Evolutionary conservation across 2,888 invertebrate genomes (phyloP).

Genomic region (Cerastis rubricosa): DNA sequence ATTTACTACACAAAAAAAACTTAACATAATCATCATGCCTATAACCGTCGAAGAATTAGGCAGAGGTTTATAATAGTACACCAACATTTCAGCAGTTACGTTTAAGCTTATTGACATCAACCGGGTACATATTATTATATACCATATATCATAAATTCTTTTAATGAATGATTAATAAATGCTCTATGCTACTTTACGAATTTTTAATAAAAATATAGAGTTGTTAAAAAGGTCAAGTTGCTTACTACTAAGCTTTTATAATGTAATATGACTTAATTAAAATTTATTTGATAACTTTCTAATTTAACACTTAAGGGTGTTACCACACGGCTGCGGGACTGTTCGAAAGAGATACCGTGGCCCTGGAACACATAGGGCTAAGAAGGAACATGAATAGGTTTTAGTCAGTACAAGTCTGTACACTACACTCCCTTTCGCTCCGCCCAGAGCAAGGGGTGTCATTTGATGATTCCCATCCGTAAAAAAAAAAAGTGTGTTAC

Average conservation of each 20-base stretch:
- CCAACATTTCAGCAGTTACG: not conserved
- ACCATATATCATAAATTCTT: too few species aligned
- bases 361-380: too few species aligned
- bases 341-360: too few species aligned
- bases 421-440: too few species aligned
- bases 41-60: not conserved
- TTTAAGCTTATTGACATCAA: not conserved
- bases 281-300: not conserved
- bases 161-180: slow-evolving; percentile 36
- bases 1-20: not conserved
- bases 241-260: not conserved
- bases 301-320: too few species aligned
- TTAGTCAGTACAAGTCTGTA: too few species aligned
- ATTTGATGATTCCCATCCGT: too few species aligned
- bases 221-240: slow-evolving; percentile 20
- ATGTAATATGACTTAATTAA: slow-evolving; percentile 1
- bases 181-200: slow-evolving; percentile 4
- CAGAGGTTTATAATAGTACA: not conserved
- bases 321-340: too few species aligned
- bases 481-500: too few species aligned
- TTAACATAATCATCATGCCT: not conserved
- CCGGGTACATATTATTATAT: too few species aligned
- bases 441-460: too few species aligned
- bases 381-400: too few species aligned
- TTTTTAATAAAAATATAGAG: slow-evolving; percentile 27